Evolutionary conservation across 1,140 invertebrate species (phyloP).

Genomic region (Tetramorium parvispinum): DNA sequence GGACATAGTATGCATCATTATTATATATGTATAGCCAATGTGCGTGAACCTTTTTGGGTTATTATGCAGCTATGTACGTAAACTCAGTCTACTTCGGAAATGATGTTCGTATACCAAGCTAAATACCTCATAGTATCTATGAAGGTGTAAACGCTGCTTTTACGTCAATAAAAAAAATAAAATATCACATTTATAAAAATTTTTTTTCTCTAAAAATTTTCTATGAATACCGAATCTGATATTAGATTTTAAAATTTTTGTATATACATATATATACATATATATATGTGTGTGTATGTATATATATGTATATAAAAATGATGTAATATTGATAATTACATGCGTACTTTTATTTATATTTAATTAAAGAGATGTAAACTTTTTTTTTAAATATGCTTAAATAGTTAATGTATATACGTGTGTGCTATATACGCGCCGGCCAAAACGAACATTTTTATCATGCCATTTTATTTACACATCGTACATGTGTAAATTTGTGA

Average conservation of each 20-base stretch:
- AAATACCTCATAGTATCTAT: slow-evolving; percentile 74
- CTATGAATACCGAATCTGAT: slow-evolving; percentile 14
- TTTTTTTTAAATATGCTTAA: slow-evolving; percentile 35
- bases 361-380: too few relatives aligned
- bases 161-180: slow-evolving; percentile 67
- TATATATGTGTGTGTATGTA: not conserved
- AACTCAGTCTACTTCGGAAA: slow-evolving; percentile 53
- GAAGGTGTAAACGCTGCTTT: slow-evolving; percentile 71
- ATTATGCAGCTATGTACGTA: slow-evolving; percentile 57
- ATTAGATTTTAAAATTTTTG: slow-evolving; percentile 1
- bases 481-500: slow-evolving; percentile 34
- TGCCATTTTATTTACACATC: slow-evolving; percentile 57
- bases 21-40: slow-evolving; percentile 49
- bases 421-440: not conserved
- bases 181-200: slow-evolving; percentile 64
- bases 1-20: slow-evolving; percentile 53
- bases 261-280: not conserved
- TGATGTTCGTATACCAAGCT: slow-evolving; percentile 59
- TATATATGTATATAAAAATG: not conserved
- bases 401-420: not conserved
- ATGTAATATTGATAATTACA: slow-evolving; percentile 16
- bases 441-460: slow-evolving; percentile 18
- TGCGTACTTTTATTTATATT: too few relatives aligned
- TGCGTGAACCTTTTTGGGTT: slow-evolving; percentile 25
- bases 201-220: slow-evolving; percentile 59